Conservation (phyloP, 2,888 invertebrate genomes). For the Ceraclea dissimilis region DNA sequence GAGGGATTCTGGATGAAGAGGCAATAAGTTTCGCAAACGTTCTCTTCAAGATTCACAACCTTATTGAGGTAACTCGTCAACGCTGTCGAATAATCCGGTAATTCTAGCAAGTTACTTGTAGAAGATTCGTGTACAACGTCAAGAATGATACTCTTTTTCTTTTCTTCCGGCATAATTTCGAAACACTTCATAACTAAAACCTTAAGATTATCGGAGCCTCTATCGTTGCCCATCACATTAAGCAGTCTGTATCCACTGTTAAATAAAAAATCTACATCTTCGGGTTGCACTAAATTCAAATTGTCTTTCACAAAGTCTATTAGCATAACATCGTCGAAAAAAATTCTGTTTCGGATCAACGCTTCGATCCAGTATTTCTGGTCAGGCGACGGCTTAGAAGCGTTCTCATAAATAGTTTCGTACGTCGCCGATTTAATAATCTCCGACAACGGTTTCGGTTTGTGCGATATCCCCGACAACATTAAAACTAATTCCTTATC, state of each 20-base stretch:
- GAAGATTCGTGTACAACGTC: constrained; percentile 5
- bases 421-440: constrained; percentile 12
- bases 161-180: background rate
- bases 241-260: background rate
- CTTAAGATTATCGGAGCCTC: background rate
- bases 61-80: constrained; percentile 20
- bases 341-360: constrained; percentile 10
- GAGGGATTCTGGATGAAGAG: constrained; percentile 20
- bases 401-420: constrained; percentile 10
- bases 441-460: constrained; percentile 17
- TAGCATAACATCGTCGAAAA: constrained; percentile 14
- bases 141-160: constrained; percentile 6
- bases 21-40: constrained; percentile 8
- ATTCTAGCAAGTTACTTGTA: constrained; percentile 13
- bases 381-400: constrained; percentile 3
- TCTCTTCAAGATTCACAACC: constrained; percentile 12
- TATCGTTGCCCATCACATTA: background rate
- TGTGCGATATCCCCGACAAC: constrained; percentile 14
- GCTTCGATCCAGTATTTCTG: constrained; percentile 18
- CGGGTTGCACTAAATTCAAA: background rate
- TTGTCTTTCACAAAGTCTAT: constrained; percentile 14
- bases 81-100: constrained; percentile 12
- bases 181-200: background rate
- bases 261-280: constrained; percentile 9
- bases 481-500: constrained; percentile 16